Percentiles rank a stretch among this genome's conserved stretches.
These are phyloP conservation scores for Hypanus sabinus DNA, from an alignment of 2,113 vertebrate species.

Conservation along the genomic window DNA sequence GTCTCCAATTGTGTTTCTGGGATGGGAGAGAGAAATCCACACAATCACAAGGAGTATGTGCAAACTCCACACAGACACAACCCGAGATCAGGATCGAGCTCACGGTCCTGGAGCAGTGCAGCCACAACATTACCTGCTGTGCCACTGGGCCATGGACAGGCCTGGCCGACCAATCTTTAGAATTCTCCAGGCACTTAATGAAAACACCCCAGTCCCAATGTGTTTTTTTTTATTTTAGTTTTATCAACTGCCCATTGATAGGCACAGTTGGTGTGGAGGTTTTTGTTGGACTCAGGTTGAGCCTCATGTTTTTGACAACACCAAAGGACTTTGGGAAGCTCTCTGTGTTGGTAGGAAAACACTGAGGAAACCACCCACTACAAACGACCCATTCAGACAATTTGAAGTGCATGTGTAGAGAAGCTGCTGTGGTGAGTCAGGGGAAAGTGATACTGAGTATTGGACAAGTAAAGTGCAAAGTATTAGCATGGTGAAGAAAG, in stretches of 20 bases:
- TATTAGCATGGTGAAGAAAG: background rate
- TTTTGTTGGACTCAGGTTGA: no score
- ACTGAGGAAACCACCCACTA: background rate
- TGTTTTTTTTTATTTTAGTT: background rate
- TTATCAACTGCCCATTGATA: background rate
- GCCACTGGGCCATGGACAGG: background rate
- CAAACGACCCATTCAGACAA: slow-evolving; percentile 14
- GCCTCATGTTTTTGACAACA: background rate
- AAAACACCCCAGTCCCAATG: background rate
- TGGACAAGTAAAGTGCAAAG: background rate
- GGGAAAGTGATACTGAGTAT: background rate
- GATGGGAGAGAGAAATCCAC: no score
- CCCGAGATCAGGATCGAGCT: no score
- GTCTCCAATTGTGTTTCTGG: no score
- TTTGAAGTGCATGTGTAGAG: background rate
- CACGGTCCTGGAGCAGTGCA: no score
- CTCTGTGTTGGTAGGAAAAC: background rate
- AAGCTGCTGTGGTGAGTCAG: background rate
- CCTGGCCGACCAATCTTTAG: background rate
- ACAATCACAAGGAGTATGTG: no score
- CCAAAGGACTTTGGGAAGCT: background rate
- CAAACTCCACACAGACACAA: no score
- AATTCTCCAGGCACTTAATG: background rate
- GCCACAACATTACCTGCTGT: no score
- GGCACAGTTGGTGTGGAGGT: background rate